Percentiles rank a stretch among this genome's conserved stretches.
Conservation (phyloP, 2,797 vertebrate species). For the Melopsittacus undulatus region DNA sequence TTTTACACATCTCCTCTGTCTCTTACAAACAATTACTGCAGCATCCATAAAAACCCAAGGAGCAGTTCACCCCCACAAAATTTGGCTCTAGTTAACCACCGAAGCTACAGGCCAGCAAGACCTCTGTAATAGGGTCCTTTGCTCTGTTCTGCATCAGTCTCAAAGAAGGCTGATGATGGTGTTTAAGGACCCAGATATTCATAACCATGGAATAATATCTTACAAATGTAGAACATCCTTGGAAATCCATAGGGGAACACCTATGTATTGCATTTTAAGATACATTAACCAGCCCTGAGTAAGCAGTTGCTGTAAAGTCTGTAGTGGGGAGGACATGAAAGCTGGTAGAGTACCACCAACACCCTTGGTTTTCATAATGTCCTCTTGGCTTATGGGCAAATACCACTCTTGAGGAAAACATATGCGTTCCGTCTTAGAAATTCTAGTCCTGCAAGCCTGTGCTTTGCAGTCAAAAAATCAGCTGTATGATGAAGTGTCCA, state of each 20-base stretch:
- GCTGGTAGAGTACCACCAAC: not conserved
- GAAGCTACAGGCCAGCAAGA: not conserved
- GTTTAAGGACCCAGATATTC: not conserved
- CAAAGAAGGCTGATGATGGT: accelerated
- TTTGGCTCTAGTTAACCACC: not conserved
- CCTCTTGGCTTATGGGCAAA: not conserved
- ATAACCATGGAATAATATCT: not conserved
- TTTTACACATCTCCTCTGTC: not conserved
- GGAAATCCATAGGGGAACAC: not conserved
- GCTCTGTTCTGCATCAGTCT: not conserved
- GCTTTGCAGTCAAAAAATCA: not conserved
- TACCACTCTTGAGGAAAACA: not conserved
- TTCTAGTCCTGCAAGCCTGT: not conserved
- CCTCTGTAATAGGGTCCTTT: not conserved
- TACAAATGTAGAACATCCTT: not conserved
- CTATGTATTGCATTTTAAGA: not conserved
- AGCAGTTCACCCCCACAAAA: not conserved
- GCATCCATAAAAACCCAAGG: not conserved
- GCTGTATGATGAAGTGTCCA: not conserved
- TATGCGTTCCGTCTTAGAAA: accelerated
- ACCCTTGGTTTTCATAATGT: not conserved
- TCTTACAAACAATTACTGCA: not conserved
- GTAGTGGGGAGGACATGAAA: not conserved
- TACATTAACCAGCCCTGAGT: not conserved
- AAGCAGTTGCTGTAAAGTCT: not conserved